Evolutionary conservation across 2,113 vertebrate genomes (phyloP), one percentile per base, ranked within the genome.

Genomic region (Muscicapa adusta): DNA sequence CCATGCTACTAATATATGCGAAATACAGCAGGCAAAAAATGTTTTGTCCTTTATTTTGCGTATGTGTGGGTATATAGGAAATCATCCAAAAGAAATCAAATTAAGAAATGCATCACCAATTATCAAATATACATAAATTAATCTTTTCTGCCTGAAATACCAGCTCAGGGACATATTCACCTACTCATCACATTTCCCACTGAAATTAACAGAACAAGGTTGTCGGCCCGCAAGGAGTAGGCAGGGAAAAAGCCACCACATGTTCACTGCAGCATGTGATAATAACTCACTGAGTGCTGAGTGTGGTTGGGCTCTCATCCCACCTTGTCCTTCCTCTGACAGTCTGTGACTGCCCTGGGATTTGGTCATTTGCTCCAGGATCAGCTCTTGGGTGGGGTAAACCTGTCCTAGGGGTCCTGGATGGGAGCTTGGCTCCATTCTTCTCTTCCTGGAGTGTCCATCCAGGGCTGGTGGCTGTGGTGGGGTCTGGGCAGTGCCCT

Each of bases 131-230:
- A n/a, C 40, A 92, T 84, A 92, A 34, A 95, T 86, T 86, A 92
- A 77, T 93, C 61, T 78, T 94, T 91, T 80, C 60, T 91, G 51
- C 45, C 60, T 84, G 47, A 95, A 94, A 92, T 94, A 72, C 73
- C 92, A 91, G 4, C 67, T 93, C 63, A 87, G 84, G 58, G 83
- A 75, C 89, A 53, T 53, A 63, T 16, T 96, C 95, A 92, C 91
- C 95, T 97, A 96, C 95, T 86, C 80, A 95, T 84, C 92, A 95
- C 92, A 89, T 85, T 93, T 92, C 91, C 84, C 91, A 85, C 93
- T 80, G 84, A 89, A 88, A 93, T 86, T 71, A 95, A 60, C 91
- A 89, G 91, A 92, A 67, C n/a, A 45, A 92, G 45, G 76, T 92
- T 7, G 40, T 68, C 18, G 76, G 76, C 93, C 80, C 1, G 2